Percentiles rank a stretch among this genome's conserved stretches.
Evolutionary conservation across 30 jellyfish, hydroid and myxozoan species (phyloP).

Genomic region (Pseudorhiza aurosa): DNA sequence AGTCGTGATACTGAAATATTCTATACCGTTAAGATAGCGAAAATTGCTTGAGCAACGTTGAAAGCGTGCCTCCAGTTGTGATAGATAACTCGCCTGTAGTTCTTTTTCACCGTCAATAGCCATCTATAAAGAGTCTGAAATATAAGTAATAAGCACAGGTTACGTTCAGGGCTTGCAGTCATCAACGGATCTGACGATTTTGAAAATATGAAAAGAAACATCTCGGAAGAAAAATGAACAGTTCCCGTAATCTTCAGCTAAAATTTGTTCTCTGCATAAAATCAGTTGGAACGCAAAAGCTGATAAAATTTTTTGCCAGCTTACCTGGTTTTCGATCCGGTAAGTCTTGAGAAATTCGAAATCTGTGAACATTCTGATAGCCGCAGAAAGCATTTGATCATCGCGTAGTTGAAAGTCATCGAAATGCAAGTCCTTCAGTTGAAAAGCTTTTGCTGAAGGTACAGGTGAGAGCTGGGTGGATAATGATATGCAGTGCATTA

Average conservation of each 20-base stretch:
- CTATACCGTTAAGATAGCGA: slow-evolving; percentile 89
- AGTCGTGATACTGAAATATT: no score
- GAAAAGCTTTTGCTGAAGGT: slow-evolving; percentile 65
- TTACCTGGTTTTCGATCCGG: slow-evolving; percentile 81
- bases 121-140: slow-evolving; percentile 87
- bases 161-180: no score
- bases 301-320: not conserved
- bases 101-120: slow-evolving; percentile 83
- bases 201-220: no score
- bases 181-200: no score
- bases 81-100: slow-evolving; percentile 92
- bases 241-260: no score
- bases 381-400: slow-evolving; percentile 86
- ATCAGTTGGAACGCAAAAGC: not conserved
- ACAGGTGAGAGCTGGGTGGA: slow-evolving; percentile 61
- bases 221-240: no score
- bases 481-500: no score
- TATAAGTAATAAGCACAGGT: no score
- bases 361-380: slow-evolving; percentile 81
- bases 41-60: slow-evolving; percentile 96
- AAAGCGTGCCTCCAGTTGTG: slow-evolving; percentile 99
- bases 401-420: slow-evolving; percentile 82
- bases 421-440: slow-evolving; percentile 53
- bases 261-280: no score
- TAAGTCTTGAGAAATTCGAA: slow-evolving; percentile 72